Evolutionary conservation across 1,140 invertebrate genomes (phyloP), one percentile per base, ranked within the genome.

Genomic region (Drosophila quadrilineata): DNA sequence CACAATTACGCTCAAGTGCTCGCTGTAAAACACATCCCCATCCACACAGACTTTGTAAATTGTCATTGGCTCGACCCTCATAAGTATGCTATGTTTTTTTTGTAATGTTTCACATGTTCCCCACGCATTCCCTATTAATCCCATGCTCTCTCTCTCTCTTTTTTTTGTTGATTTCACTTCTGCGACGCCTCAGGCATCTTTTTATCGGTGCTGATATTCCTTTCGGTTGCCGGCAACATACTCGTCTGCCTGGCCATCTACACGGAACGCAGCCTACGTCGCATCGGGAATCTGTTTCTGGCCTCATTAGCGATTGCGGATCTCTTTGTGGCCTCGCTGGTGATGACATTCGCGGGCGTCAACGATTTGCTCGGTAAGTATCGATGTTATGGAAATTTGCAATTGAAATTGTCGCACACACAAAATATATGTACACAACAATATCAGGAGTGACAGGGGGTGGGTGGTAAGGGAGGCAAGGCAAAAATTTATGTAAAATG

Each of bases 261-360:
- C 91, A 98, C 97, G 8, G 97, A 99, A 90, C 92, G 97, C 21
- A 95, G 96, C 9, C 92, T 99, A 49, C 93, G 97, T 79, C 93
- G 96, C 79, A 96, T 98, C 70, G 97, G 97, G 49, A 99, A 99
- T 90, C 93, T 98, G 60, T 99, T 99, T 91, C 92, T 99, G 73
- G 97, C 97, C 14, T 98, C 97, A 2, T 91, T 99, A 67, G 98
- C 98, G 16, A 96, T 99, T 59, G 97, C 98, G 38, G 98, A 99
- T 90, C 94, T 99, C 68, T 95, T 98, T 76, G 97, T 99, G 16
- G 98, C 98, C 26, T 95, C 95, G 43, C 92, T 98, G 75, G 97
- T 98, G 57, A 98, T 98, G 96, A 96, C 96, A 17, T 97, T 98
- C 84, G 96, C 95, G 28, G 94, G 95, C 36, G 94, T 96, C 72